phyloP scores from a whole-genome alignment of 2,113 vertebrate genomes.

The Ovis aries region ARS-UI_Ramb_v3.0 NC_056080.1:108892501-108893000 shows the following conservation, averaged over 20 bases:
- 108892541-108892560: not conserved
- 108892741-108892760: not conserved
- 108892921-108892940: slow-evolving; percentile 8
- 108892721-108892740: not conserved
- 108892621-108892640: not conserved
- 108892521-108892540: not conserved
- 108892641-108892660: not conserved
- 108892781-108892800: not conserved
- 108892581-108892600: not conserved
- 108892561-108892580: not conserved
- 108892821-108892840: slow-evolving; percentile 26
- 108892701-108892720: not conserved
- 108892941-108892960: not conserved
- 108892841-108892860: not conserved
- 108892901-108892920: slow-evolving; percentile 15
- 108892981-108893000: slow-evolving; percentile 7
- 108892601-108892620: not conserved
- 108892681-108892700: not conserved
- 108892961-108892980: slow-evolving; percentile 23
- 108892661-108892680: not conserved
- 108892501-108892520: not conserved
- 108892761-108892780: not conserved
- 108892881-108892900: slow-evolving; percentile 41
- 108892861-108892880: slow-evolving; percentile 1
- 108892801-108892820: not conserved